Conservation (phyloP, 2,888 invertebrate species). For the Apomyelois bistriatella region DNA sequence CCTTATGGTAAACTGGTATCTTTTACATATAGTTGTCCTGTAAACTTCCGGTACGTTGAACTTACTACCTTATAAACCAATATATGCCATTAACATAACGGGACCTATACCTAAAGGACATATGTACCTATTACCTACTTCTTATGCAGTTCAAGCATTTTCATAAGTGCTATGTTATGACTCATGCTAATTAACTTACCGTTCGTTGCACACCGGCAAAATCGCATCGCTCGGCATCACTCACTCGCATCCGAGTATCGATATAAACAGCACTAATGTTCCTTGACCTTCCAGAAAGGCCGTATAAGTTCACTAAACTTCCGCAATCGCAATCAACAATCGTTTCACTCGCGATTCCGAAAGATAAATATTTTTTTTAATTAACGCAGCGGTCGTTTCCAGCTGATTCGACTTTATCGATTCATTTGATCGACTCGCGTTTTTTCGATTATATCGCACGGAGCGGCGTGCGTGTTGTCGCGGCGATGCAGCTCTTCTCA, state of each 20-base stretch:
- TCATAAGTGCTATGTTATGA: constrained; percentile 20
- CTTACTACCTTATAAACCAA: too few relatives aligned
- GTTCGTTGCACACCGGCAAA: constrained; percentile 24
- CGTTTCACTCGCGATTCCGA: constrained; percentile 20
- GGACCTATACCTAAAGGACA: not conserved
- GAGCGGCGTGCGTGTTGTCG: constrained; percentile 50
- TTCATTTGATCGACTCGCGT: constrained; percentile 18
- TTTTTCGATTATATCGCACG: constrained; percentile 31
- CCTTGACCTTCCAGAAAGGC: constrained; percentile 51
- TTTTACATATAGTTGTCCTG: too few relatives aligned
- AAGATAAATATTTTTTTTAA: constrained; percentile 46
- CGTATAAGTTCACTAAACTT: constrained; percentile 47
- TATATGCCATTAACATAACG: constrained; percentile 4
- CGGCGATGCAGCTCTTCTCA: constrained; percentile 54
- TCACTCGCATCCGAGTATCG: constrained; percentile 30
- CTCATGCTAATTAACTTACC: constrained; percentile 33
- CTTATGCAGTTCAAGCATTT: constrained; percentile 4
- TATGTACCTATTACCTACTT: not conserved
- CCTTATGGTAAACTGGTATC: too few relatives aligned
- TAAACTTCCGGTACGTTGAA: too few relatives aligned
- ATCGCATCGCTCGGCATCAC: constrained; percentile 20
- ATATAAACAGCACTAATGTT: constrained; percentile 30
- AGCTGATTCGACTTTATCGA: constrained; percentile 34
- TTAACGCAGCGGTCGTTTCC: constrained; percentile 37
- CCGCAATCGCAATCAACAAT: constrained; percentile 30